Base-by-base conservation (phyloP, 2,797 vertebrate genomes). In the Lepilemur ruficaudatus region DNA sequence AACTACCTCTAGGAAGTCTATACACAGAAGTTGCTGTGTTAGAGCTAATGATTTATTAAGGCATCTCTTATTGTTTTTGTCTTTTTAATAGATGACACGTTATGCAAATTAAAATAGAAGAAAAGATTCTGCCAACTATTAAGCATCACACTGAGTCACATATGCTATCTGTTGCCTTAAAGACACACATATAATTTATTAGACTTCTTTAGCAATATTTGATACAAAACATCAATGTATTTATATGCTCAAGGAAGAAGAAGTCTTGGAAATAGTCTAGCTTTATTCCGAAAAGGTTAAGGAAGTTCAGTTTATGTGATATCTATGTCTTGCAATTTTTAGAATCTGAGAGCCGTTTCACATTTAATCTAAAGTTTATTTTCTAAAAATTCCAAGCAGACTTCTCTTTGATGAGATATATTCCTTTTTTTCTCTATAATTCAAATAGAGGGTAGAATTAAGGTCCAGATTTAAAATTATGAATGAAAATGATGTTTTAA, bases 51-150 rank as follows among this genome's bases (percentile, higher is more conserved):
- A 89, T 95, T 52, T 91, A 79, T 87, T 82, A 90, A 88, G 17
- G 87, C 4, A 93, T 89, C 91, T 52, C 48, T 90, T 85, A 93
- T 18, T 93, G 48, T 52, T 89, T 89, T 96, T 97, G 2, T 94
- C 70, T 75, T 89, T 92, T 94, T 93, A 95, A 86, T 94, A 94
- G 28, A 52, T 95, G 38, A 91, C 52, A 80, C 75, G 79, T 90
- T 94, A 91, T 75, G 97, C 48, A 90, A 94, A 86, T 95, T 95
- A 86, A 95, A 92, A 75, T 93, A 81, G 28, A 93, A 85, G 20
- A 91, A 79, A 84, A 70, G 12, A 73, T 85, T 95, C 61, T 97
- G 72, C 59, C 63, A 70, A 32, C 22, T 96, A 46, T 93, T 67
- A 75, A 80, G 8, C 38, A 96, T 89, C 83, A 83, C 32, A 85